Conservation (phyloP, 2,797 vertebrate species). For the Sebastes variabilis region DNA sequence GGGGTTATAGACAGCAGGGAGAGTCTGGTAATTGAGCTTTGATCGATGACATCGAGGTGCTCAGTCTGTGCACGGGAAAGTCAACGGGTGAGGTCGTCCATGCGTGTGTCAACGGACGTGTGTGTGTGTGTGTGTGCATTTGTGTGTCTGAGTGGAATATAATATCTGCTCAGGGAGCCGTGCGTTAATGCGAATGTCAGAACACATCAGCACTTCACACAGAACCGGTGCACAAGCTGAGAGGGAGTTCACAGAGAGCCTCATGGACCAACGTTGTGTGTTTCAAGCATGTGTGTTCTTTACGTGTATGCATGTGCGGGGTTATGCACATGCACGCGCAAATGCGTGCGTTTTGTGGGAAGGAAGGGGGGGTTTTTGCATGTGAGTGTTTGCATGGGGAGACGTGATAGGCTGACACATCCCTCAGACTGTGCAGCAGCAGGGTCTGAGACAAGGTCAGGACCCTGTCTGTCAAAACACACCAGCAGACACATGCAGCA, state of each 20-base stretch:
- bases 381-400: slow-evolving; percentile 24
- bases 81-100: background rate
- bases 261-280: background rate
- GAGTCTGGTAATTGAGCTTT: background rate
- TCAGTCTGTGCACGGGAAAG: background rate
- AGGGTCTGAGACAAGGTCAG: slow-evolving; percentile 62
- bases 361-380: background rate
- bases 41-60: background rate
- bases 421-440: slow-evolving; percentile 52
- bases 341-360: background rate
- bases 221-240: background rate
- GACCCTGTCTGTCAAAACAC: slow-evolving; percentile 72
- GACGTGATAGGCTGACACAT: slow-evolving; percentile 51
- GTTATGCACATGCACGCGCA: background rate
- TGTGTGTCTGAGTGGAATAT: slow-evolving; percentile 4
- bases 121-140: background rate
- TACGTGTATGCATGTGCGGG: background rate
- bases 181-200: slow-evolving; percentile 40
- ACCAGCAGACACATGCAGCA: slow-evolving; percentile 64
- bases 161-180: slow-evolving; percentile 9
- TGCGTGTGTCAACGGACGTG: background rate
- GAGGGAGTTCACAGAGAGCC: slow-evolving; percentile 12
- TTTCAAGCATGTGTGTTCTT: background rate
- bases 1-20: background rate
- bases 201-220: slow-evolving; percentile 35